Conservation (phyloP, 2,888 invertebrate genomes). For the Onchidella celtica region DNA sequence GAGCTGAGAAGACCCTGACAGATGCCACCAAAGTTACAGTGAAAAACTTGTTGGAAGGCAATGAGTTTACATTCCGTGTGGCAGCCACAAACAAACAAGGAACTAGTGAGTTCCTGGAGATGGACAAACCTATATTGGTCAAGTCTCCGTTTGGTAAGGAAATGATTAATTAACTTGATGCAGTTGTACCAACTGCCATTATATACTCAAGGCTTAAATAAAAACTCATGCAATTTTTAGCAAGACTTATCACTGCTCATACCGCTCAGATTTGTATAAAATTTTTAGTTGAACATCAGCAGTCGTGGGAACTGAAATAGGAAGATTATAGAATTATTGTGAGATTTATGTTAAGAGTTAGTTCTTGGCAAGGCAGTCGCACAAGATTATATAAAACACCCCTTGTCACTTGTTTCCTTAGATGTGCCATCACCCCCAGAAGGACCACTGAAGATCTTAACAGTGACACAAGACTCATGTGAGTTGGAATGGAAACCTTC, state of each 20-base stretch:
- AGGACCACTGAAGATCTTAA: conserved; percentile 88
- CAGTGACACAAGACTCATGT: conserved; percentile 96
- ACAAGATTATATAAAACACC: too few relatives aligned
- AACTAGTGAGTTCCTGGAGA: conserved; percentile 85
- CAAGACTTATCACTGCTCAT: too few relatives aligned
- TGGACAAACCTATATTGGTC: conserved; percentile 80
- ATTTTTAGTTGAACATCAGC: too few relatives aligned
- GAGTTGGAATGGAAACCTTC: conserved; percentile 98
- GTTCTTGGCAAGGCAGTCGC: too few relatives aligned
- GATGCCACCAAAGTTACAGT: conserved; percentile 82
- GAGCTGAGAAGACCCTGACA: conserved; percentile 68
- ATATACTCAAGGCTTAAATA: too few relatives aligned
- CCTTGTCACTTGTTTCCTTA: conserved; percentile 51
- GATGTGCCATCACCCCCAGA: conserved; percentile 73
- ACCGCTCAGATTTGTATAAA: too few relatives aligned
- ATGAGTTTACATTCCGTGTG: conserved; percentile 92
- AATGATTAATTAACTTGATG: too few relatives aligned
- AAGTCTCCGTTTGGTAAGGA: conserved; percentile 88
- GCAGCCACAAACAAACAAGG: conserved; percentile 93
- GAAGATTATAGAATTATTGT: too few relatives aligned
- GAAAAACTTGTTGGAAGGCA: conserved; percentile 86
- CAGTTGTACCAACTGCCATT: too few relatives aligned
- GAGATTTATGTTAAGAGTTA: too few relatives aligned
- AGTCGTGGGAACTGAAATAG: too few relatives aligned
- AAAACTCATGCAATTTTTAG: too few relatives aligned